These are phyloP conservation scores for Meta bourneti DNA, from an alignment of 2,888 invertebrate genomes.

Conservation along the genomic window DNA sequence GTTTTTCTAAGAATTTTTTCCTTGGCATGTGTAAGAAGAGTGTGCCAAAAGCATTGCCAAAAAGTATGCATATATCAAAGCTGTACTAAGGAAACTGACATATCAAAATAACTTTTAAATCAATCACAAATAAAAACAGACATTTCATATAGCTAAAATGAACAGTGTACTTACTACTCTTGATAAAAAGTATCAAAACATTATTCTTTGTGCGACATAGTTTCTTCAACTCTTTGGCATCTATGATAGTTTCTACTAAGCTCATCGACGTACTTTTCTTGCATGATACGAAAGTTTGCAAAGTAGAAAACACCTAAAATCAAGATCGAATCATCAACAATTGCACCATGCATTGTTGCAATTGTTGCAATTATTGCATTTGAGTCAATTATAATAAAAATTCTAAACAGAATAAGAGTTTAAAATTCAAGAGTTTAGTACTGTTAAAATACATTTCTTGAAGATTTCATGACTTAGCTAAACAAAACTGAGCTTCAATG, in stretches of 20 bases:
- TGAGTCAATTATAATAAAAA: background rate
- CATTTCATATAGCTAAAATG: background rate
- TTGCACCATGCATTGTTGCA: background rate
- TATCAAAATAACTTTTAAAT: no score
- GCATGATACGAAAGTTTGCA: background rate
- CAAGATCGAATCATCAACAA: background rate
- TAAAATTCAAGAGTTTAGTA: background rate
- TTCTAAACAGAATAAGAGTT: background rate
- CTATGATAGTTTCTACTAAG: constrained; percentile 84
- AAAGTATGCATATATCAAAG: no score
- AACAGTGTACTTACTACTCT: constrained; percentile 79
- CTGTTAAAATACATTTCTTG: no score
- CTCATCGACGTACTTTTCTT: constrained; percentile 48
- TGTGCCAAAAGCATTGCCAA: no score
- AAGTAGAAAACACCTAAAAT: constrained; percentile 17
- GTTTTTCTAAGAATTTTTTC: no score
- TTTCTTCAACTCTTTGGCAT: constrained; percentile 91
- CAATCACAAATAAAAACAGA: no score
- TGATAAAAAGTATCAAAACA: constrained; percentile 87
- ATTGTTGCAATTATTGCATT: background rate
- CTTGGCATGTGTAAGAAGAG: no score
- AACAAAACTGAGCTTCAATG: no score
- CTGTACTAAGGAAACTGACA: no score
- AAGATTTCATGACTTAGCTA: no score
- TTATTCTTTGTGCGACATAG: constrained; percentile 91